Evolutionary conservation across 2,888 invertebrate species (phyloP), one percentile per base, ranked within the genome.

Genomic region (Melanophora roralis): DNA sequence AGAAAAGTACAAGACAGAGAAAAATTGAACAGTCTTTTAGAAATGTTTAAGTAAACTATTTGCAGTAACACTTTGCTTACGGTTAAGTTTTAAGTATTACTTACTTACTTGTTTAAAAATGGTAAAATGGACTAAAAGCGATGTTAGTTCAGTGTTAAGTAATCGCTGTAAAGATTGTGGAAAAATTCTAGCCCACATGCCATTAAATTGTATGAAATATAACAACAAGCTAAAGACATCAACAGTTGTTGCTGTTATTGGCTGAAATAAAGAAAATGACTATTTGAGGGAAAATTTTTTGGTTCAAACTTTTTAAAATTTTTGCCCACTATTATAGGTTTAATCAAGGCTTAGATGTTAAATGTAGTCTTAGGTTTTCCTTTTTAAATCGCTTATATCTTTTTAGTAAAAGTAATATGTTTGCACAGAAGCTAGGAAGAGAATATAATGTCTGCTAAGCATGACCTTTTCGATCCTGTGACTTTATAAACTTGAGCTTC

Each of bases 151-250:
- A 51, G 51, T 43, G 43, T 23, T 36, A 7, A 4, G 49, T 27
- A 6, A 3, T 27, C 27, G 40, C 19, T 27, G 3, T 27, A 51
- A 77, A 49, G 32, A 60, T n/a, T n/a, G n/a, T n/a, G n/a, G n/a
- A 19, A 19, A 12, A 64, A 67, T 78, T 78, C 73, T 78, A 73
- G 68, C 73, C 78, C 73, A 78, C 78, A 68, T 73, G 78, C 78
- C 73, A 69, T 73, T 73, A 51, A 77, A 77, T 68, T 78, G 34
- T 60, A 73, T 68, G 53, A 73, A 73, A 73, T 68, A 73, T 67
- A 40, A 53, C 38, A 55, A 40, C 34, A 60, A 53, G 47, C 36
- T 14, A n/a, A 27, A 14, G 19, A 8, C 3, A 45, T 36, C 51
- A 59, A 60, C 55, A 74, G 16, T 14, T 59, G 34, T 43, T 68